Percentiles rank a stretch among this genome's conserved stretches.
These are phyloP conservation scores for Agriopis marginaria DNA, from an alignment of 2,888 invertebrate species.

Conservation along the genomic window DNA sequence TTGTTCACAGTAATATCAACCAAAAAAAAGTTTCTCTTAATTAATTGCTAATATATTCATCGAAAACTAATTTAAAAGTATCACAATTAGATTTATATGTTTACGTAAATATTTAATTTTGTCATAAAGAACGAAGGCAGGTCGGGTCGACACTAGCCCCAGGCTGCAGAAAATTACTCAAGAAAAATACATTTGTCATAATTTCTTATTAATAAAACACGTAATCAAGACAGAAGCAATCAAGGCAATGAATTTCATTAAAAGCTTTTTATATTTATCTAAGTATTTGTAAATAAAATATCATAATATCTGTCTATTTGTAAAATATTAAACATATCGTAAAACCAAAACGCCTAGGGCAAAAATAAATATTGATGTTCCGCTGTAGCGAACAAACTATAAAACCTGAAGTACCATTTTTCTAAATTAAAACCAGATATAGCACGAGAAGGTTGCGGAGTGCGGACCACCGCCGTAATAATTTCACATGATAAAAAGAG, in stretches of 20 bases:
- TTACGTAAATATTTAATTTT: constrained; percentile 45
- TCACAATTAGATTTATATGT: constrained; percentile 62
- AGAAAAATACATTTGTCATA: constrained; percentile 32
- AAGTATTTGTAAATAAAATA: constrained; percentile 28
- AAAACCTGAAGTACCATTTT: constrained; percentile 69
- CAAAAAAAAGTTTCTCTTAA: constrained; percentile 22
- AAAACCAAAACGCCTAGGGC: constrained; percentile 69
- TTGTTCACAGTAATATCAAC: not conserved
- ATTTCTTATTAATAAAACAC: constrained; percentile 41
- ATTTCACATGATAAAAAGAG: constrained; percentile 82
- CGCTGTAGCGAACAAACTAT: constrained; percentile 63
- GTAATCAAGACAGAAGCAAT: constrained; percentile 50
- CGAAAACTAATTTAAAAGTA: constrained; percentile 67
- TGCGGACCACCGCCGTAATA: constrained; percentile 80
- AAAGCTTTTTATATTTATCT: constrained; percentile 19
- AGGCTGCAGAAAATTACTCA: constrained; percentile 34
- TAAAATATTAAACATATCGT: constrained; percentile 39
- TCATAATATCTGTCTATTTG: constrained; percentile 36
- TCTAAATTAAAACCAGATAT: constrained; percentile 79
- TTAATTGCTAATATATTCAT: constrained; percentile 59
- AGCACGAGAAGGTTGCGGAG: constrained; percentile 66
- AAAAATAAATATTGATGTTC: constrained; percentile 71
- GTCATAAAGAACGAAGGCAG: constrained; percentile 40
- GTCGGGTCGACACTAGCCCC: constrained; percentile 39
- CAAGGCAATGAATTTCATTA: constrained; percentile 50